Conservation (phyloP, 2,888 invertebrate species). For the Coelogynopora nodosa region DNA sequence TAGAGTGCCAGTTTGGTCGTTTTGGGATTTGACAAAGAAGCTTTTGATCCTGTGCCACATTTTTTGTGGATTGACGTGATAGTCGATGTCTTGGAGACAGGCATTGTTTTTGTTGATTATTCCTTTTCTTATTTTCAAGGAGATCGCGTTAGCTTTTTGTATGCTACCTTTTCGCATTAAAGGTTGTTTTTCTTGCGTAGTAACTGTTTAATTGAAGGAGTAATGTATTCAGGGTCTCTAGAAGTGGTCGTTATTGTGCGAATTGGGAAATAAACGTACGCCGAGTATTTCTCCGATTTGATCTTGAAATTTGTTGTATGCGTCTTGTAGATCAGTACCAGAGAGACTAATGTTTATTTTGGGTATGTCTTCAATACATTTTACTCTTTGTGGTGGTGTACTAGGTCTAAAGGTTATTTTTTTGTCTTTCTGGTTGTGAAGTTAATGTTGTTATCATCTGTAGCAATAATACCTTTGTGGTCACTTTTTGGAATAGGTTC, state of each 20-base stretch:
- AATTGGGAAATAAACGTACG: slow-evolving; percentile 17
- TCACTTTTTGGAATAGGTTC: slow-evolving; percentile 11
- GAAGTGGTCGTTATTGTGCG: slow-evolving; percentile 28
- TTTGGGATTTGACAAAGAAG: slow-evolving; percentile 22
- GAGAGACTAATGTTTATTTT: slow-evolving; percentile 9
- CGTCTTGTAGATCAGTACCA: slow-evolving; percentile 26
- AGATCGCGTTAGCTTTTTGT: slow-evolving; percentile 23
- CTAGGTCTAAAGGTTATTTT: slow-evolving; percentile 24
- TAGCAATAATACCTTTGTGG: not conserved
- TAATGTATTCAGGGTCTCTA: slow-evolving; percentile 9
- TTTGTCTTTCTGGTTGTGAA: slow-evolving; percentile 28
- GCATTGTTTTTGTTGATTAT: slow-evolving; percentile 25
- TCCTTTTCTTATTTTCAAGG: slow-evolving; percentile 16
- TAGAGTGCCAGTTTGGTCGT: not conserved
- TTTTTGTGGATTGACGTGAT: slow-evolving; percentile 15
- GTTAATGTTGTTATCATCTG: slow-evolving; percentile 1
- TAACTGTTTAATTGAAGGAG: slow-evolving; percentile 17
- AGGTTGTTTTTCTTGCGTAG: slow-evolving; percentile 25
- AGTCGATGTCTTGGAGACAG: slow-evolving; percentile 23
- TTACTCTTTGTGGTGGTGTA: slow-evolving; percentile 18
- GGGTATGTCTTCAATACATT: slow-evolving; percentile 22
- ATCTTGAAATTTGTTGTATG: slow-evolving; percentile 19
- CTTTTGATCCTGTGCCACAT: slow-evolving; percentile 27
- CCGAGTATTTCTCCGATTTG: slow-evolving; percentile 24
- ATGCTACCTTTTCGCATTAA: slow-evolving; percentile 18